Base-by-base conservation (phyloP, 2,113 vertebrate species). In the Varanus salvator region DNA sequence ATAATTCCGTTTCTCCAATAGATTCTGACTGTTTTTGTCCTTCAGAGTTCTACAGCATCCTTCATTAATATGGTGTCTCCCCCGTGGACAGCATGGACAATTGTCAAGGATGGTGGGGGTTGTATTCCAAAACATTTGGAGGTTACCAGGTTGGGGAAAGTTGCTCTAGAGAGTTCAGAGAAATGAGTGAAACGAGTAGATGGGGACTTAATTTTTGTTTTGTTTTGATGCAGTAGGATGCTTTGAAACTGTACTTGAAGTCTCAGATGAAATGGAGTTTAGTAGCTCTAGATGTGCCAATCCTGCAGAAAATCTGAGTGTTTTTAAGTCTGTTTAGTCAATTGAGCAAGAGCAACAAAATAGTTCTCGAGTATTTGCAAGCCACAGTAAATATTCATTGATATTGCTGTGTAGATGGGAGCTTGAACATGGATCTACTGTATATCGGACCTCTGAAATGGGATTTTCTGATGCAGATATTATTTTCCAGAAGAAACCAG, bases 381-480 rank as follows among this genome's bases (percentile, higher is more conserved):
- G 64, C 87, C 52, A 74, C 92, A 87, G 93, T 94, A 89, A 95
- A 94, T 94, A 94, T 90, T 82, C 90, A 89, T 91, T 93, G 89
- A 84, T 90, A 93, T 68, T 0, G 0, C 89, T 90, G 88, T 90
- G 82, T 84, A 78, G 89, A 66, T 88, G 89, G 90, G 90, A 80
- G 71, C 64, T 91, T 91, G 77, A 60, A 66, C 88, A 89, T 44
- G 38, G 38, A 44, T 44, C 38, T 44, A 44, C 38, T 44, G 38
- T 44, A 60, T 88, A 74, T 76, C 90, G 78, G 75, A 38, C 88
- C 90, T 91, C 38, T 88, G 90, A 87, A 87, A 83, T 77, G 64
- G 66, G 77, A 60, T 11, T 0, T 82, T 93, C 31, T 12, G 31
- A 19, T 80, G 77, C 66, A 52, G 66, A 44, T 27, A 87, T 72